Evolutionary conservation across 1,140 invertebrate species (phyloP).

Genomic region (Geopemphigus sp.): DNA sequence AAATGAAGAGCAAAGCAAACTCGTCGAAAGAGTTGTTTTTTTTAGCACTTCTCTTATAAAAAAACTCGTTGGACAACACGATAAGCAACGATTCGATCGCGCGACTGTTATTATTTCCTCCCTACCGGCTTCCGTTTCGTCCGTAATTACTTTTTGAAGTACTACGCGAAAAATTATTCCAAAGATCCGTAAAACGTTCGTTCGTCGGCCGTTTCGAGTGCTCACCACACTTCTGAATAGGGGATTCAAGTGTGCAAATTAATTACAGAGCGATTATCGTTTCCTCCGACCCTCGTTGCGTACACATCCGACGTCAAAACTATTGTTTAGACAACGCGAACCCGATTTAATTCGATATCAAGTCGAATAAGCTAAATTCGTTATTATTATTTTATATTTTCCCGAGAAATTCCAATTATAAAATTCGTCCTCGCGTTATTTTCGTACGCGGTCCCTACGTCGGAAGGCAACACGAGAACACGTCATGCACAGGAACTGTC

Average conservation of each 20-base stretch:
- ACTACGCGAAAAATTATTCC: conserved; percentile 13
- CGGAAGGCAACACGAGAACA: not conserved
- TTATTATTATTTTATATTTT: not conserved
- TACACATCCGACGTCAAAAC: not conserved
- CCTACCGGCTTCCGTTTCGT: not conserved
- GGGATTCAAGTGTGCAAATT: conserved; percentile 13
- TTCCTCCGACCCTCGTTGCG: not conserved
- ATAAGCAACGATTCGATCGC: not conserved
- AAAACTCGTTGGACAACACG: not conserved
- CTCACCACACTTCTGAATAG: not conserved
- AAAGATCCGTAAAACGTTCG: not conserved
- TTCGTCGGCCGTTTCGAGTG: conserved; percentile 22
- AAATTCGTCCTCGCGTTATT: not conserved
- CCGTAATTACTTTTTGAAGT: conserved; percentile 43
- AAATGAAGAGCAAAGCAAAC: not conserved
- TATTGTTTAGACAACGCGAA: not conserved
- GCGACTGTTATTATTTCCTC: not conserved
- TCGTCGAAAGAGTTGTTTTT: not conserved
- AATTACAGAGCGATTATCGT: conserved; percentile 24
- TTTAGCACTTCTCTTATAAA: not conserved
- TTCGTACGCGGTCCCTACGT: no score
- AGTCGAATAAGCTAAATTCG: not conserved
- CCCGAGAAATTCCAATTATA: not conserved
- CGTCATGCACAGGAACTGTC: not conserved
- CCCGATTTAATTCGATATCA: conserved; percentile 3